Conservation (phyloP, 2,888 invertebrate species). For the Melanophora roralis region DNA sequence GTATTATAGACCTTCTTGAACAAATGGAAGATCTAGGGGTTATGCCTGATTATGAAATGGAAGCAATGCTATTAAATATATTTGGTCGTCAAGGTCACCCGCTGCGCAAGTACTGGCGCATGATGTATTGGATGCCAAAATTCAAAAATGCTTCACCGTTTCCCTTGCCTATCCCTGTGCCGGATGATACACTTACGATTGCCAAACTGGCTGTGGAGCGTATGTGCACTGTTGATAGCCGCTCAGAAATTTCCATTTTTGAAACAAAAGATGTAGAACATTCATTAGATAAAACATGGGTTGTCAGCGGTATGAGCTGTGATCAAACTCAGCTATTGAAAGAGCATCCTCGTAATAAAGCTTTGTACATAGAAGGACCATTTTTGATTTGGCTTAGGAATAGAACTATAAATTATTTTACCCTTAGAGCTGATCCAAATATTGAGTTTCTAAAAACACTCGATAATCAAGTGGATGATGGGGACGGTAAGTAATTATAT, state of each 20-base stretch:
- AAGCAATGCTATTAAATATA: slow-evolving; percentile 86
- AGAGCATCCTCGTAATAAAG: slow-evolving; percentile 80
- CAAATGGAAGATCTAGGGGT: slow-evolving; percentile 98
- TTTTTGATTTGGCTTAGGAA: slow-evolving; percentile 88
- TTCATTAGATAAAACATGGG: slow-evolving; percentile 92
- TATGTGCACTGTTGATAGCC: slow-evolving; percentile 89
- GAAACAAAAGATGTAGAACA: slow-evolving; percentile 84
- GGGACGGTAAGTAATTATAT: slow-evolving; percentile 80
- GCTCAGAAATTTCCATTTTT: slow-evolving; percentile 82
- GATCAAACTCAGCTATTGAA: slow-evolving; percentile 84
- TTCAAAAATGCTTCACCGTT: slow-evolving; percentile 94
- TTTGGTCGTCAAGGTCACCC: slow-evolving; percentile 89
- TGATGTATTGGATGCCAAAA: slow-evolving; percentile 96
- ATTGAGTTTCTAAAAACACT: slow-evolving; percentile 75
- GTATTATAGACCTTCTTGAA: slow-evolving; percentile 89
- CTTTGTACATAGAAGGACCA: slow-evolving; percentile 92
- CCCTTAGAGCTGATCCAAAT: slow-evolving; percentile 85
- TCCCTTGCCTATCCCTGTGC: slow-evolving; percentile 87
- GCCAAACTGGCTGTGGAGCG: slow-evolving; percentile 89
- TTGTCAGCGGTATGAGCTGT: slow-evolving; percentile 91
- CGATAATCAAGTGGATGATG: slow-evolving; percentile 80
- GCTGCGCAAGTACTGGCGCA: slow-evolving; percentile 85
- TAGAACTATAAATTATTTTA: slow-evolving; percentile 88
- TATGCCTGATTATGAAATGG: slow-evolving; percentile 93
- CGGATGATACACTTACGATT: slow-evolving; percentile 85